Evolutionary conservation across 1,140 invertebrate genomes (phyloP).

Genomic region (Cataglyphis hispanica): DNA sequence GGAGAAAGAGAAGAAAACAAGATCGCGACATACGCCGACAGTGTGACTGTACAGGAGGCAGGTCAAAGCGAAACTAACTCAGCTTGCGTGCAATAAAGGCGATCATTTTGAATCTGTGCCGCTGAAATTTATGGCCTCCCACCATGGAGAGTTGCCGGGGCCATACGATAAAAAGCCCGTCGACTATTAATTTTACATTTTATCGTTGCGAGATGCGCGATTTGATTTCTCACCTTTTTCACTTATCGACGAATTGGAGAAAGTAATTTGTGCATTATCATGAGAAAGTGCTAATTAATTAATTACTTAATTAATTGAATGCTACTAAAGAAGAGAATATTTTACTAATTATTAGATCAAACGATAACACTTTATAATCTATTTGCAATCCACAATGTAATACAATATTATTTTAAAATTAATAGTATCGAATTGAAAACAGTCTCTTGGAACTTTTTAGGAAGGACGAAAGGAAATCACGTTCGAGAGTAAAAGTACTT

Average conservation of each 20-base stretch:
- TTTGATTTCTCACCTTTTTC: constrained; percentile 25
- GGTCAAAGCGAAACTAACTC: constrained; percentile 80
- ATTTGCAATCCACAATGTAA: no score
- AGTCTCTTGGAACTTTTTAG: not conserved
- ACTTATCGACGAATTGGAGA: constrained; percentile 17
- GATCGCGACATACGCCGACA: constrained; percentile 4
- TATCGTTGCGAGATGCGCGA: constrained; percentile 47
- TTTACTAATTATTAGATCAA: not conserved
- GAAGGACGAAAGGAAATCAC: not conserved
- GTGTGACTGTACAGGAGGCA: constrained; percentile 75
- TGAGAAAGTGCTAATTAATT: not conserved
- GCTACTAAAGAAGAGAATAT: not conserved
- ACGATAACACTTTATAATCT: not conserved
- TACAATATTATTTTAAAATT: no score
- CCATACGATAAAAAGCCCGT: constrained; percentile 71
- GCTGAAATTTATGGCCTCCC: constrained; percentile 86
- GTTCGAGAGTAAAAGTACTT: not conserved
- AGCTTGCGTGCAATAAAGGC: constrained; percentile 84
- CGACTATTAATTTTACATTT: constrained; percentile 81
- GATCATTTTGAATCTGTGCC: constrained; percentile 86
- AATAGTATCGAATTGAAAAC: constrained; percentile 15
- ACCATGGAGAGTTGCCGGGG: constrained; percentile 66
- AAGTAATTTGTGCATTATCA: not conserved
- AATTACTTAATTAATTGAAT: not conserved
- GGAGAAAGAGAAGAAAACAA: constrained; percentile 2